phyloP scores from a whole-genome alignment of 2,797 vertebrate species.

The Jordanella pulchra region DNA sequence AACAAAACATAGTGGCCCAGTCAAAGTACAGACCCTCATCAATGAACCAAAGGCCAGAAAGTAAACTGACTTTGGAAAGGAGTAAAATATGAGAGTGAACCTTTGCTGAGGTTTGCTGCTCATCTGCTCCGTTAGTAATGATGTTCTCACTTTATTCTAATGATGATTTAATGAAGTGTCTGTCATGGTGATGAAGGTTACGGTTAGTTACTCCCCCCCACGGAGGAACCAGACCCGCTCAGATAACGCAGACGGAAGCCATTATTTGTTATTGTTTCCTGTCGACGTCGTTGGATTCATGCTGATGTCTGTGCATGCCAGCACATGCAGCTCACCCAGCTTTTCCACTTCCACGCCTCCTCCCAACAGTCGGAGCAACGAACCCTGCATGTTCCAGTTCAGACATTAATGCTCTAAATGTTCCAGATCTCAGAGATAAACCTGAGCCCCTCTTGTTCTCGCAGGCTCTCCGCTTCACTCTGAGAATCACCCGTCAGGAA shows the following conservation, averaged over 20 bases:
- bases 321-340: not conserved
- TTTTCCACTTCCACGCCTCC: not conserved
- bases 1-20: not conserved
- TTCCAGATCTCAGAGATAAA: not conserved
- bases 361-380: not conserved
- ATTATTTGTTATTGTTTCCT: not conserved
- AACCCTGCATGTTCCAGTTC: not conserved
- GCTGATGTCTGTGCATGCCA: not conserved
- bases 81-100: not conserved
- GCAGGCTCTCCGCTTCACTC: constrained; percentile 1
- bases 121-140: too few relatives aligned
- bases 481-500: not conserved
- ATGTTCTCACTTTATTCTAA: not conserved
- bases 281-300: not conserved
- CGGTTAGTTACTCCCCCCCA: too few relatives aligned
- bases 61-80: not conserved
- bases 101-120: too few relatives aligned
- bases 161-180: not conserved
- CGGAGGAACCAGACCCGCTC: not conserved
- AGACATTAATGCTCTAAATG: not conserved
- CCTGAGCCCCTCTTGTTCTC: not conserved
- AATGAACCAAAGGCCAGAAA: too few relatives aligned
- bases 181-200: too few relatives aligned
- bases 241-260: not conserved
- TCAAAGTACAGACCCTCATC: not conserved